Base-by-base conservation (phyloP, 2,113 vertebrate genomes). In the Peromyscus maniculatus region DNA sequence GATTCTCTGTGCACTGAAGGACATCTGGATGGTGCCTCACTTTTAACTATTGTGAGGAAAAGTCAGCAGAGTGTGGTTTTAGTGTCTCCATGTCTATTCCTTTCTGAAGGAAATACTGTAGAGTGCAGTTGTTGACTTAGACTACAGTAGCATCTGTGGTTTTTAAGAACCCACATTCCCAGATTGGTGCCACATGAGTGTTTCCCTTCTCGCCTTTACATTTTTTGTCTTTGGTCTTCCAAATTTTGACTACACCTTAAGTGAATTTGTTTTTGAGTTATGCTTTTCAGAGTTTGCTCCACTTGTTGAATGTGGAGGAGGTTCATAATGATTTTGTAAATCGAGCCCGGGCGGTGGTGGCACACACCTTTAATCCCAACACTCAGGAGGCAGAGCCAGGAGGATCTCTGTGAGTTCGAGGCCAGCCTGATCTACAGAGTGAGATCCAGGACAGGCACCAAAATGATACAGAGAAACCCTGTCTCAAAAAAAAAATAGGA, bases 191-290 rank as follows among this genome's bases (percentile, higher is more conserved):
- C 15, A 39, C 22, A 79, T n/a, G 72, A 75, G 75, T 43, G 24
- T 21, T 93, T 64, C 49, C 86, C 8, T 89, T 86, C 57, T 33
- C 78, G 28, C 52, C 93, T 72, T 66, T 36, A 93, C 52, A 1
- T 67, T 16, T 89, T 49, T 49, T 49, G 46, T 6, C 49, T 86
- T 79, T 91, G 59, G 9, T 77, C 91, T 84, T 95, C 66, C 9
- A 79, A 43, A 80, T 11, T 67, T 91, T 97, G 46, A 78, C 55
- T 91, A 9, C 74, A 49, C 36, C 11, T 88, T 96, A 33, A 39
- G 10, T 92, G 66, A 67, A 79, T 87, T 80, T 91, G 24, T 89
- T 57, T 67, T 67, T 8, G 4, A 7, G 21, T 87, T 72, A 62
- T 49, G 3, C 26, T 94, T 10, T 80, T 90, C 49, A n/a, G 12